Conservation (phyloP, 2,888 invertebrate species). For the Macrosiphum euphorbiae region DNA sequence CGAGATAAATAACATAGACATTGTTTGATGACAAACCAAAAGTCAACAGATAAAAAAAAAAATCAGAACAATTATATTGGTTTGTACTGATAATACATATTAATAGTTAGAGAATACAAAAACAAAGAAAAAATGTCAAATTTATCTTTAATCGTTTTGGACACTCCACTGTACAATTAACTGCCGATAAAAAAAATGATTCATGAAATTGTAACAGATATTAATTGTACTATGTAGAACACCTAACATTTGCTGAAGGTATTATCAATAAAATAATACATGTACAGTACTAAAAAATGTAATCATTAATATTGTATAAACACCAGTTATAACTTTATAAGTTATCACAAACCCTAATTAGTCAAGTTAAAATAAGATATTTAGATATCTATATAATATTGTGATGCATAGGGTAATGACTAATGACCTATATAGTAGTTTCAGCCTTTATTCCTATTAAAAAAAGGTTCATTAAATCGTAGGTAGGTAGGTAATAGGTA, state of each 20-base stretch:
- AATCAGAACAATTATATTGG: neutral
- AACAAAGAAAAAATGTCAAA: neutral
- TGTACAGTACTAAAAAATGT: neutral
- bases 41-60: neutral
- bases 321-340: neutral
- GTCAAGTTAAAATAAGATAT: neutral
- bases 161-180: neutral
- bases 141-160: neutral
- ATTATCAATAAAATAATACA: neutral
- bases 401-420: neutral
- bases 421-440: neutral
- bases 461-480: neutral
- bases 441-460: neutral
- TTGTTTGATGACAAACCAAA: neutral
- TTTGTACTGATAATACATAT: neutral
- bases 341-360: neutral
- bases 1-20: neutral
- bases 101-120: neutral
- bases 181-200: neutral
- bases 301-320: neutral
- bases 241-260: neutral
- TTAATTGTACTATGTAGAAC: neutral
- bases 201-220: neutral
- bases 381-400: neutral
- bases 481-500: no score